Evolutionary conservation across 2,113 vertebrate genomes (phyloP).

Genomic region (Istiophorus platypterus): DNA sequence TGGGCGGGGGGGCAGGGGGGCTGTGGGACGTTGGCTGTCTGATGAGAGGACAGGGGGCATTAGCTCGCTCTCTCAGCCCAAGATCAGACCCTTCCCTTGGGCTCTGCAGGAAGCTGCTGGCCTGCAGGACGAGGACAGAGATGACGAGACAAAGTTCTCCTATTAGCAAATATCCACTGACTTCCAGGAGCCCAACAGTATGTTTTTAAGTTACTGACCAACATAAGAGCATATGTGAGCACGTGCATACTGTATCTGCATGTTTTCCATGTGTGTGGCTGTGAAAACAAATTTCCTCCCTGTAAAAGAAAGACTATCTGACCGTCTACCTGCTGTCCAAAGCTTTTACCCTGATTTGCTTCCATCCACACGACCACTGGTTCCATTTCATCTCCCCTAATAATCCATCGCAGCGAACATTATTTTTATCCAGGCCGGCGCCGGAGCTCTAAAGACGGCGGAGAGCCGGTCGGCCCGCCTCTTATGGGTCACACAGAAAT

Average conservation of each 20-base stretch:
- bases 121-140: conserved; percentile 29
- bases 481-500: background rate
- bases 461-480: background rate
- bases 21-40: background rate
- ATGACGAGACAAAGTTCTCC: background rate
- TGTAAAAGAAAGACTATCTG: too few relatives aligned
- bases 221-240: too few relatives aligned
- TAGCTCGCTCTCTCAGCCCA: conserved; percentile 1
- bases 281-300: background rate
- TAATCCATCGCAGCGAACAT: conserved; percentile 18
- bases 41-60: conserved; percentile 17
- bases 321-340: background rate
- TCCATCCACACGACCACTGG: background rate
- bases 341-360: background rate
- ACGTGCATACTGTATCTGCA: rapidly evolving
- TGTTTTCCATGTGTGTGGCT: background rate
- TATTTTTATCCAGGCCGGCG: conserved; percentile 9
- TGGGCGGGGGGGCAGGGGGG: background rate
- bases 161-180: background rate
- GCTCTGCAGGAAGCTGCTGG: background rate
- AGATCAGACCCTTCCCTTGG: conserved; percentile 25
- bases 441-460: background rate
- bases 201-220: background rate
- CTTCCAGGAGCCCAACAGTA: background rate
- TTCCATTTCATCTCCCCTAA: background rate